Evolutionary conservation across 1,140 invertebrate genomes (phyloP), one percentile per base, ranked within the genome.

Genomic region (Cepaea nemoralis): DNA sequence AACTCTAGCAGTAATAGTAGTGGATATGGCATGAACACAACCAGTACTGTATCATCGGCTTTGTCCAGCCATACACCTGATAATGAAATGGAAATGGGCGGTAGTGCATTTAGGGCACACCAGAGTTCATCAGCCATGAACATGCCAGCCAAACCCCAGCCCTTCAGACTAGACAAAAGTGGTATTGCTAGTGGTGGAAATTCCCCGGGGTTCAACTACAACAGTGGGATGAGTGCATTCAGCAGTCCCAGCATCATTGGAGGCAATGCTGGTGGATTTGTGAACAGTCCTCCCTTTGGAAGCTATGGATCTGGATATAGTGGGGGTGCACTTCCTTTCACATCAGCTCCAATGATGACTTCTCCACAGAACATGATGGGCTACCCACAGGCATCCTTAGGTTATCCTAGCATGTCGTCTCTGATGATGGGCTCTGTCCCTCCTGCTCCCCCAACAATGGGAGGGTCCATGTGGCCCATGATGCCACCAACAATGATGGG

Each of bases 401-500:
- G 78, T 24, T 80, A 80, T 40, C 78, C 78, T 19, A 55, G 69
- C 33, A 80, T 80, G 78, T 80, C 78, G 22, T 55, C 78, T 22
- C 50, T 80, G 42, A 80, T 80, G 78, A 69, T 67, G 24, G 78
- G 40, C 10, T 8, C 59, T 40, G 42, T 31, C 8, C n/a, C 66
- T 42, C 27, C 78, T n/a, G 42, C 67, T 16, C 78, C 67, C 16
- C 48, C 78, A 0, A 12, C 67, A 1, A 59, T 73, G 67, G 67
- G 67, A 37, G 69, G 67, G 2, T 0, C 78, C 24, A 80, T 80
- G 78, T 80, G 78, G 78, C 78, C 78, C 14, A 80, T 80, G 69
- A 80, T 80, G 78, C 66, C 78, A 16, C 59, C 59, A 63, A 50
- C 78, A n/a, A 73, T 80, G 78, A 80, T 80, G 78, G 78, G 78